Evolutionary conservation across 2,888 invertebrate species (phyloP).

Genomic region (Cataglyphis albicans): DNA sequence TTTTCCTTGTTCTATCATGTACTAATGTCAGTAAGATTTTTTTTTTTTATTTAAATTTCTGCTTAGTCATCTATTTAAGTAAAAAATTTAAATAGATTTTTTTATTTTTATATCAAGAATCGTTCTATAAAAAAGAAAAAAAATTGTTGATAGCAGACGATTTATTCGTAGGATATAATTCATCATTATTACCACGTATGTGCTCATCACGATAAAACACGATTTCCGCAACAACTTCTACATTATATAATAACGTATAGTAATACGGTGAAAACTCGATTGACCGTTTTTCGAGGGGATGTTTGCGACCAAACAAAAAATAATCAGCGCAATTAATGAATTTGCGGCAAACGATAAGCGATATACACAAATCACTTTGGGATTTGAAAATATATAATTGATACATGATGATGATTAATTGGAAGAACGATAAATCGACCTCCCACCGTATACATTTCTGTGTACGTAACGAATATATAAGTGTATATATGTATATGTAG

Average conservation of each 20-base stretch:
- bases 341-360: conserved; percentile 36
- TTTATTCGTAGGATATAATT: conserved; percentile 9
- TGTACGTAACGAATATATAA: conserved; percentile 63
- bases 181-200: conserved; percentile 21
- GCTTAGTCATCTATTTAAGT: neutral
- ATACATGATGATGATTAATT: conserved; percentile 21
- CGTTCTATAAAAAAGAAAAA: neutral
- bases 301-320: neutral
- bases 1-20: neutral
- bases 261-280: conserved; percentile 43
- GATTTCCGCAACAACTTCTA: conserved; percentile 37
- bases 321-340: conserved; percentile 32
- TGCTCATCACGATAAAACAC: conserved; percentile 27
- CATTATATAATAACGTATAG: conserved; percentile 46
- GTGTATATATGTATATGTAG: conserved; percentile 44
- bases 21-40: neutral
- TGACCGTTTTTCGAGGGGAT: conserved; percentile 14
- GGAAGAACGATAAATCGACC: conserved; percentile 51
- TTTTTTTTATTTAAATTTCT: neutral
- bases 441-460: conserved; percentile 34
- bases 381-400: conserved; percentile 38
- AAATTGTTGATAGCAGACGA: neutral
- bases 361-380: conserved; percentile 51
- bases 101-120: neutral
- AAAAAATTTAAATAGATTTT: neutral